Evolutionary conservation across 1,140 invertebrate genomes (phyloP), one percentile per base, ranked within the genome.

Genomic region (Oedothorax gibbosus): DNA sequence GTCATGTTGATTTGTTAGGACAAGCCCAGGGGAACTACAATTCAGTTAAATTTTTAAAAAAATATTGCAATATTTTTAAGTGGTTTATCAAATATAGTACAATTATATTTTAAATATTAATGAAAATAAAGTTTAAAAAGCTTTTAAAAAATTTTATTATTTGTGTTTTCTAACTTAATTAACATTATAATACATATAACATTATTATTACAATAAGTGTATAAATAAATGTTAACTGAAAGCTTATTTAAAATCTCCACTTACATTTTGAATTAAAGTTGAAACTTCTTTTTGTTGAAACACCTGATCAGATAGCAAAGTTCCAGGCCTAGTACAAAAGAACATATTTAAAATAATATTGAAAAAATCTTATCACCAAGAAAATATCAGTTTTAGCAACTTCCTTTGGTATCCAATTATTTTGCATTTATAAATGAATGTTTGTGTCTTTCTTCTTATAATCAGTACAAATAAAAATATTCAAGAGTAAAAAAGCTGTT

Each of bases 261-360:
- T 53, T 79, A 79, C 77, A 68, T 79, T 68, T 35, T 79, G 77
- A 79, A 79, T 49, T 6, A 79, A 21, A 12, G 53, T 10, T 15
- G 51, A 54, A 56, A 79, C 20, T 68, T 79, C 64, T 68, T 68
- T 79, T 21, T 14, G 53, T 68, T 68, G 66, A 3, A 68, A 35
- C 9, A 79, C 35, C n/a, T 79, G 77, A 21, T 68, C 64, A 54
- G n/a, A 21, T 35, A 18, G 20, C 10, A 49, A 9, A 56, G 12
- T 50, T 53, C 14, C 64, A 54, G 65, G 62, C 8, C 77, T 79
- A 56, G 18, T 66, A n/a, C n/a, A 53, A 72, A 53, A 15, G 2
- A 68, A 66, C 0, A 56, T 11, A 35, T 8, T 56, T 68, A 15
- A 56, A 56, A 35, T 21, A 54, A 21, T 20, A 68, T 15, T 10